Evolutionary conservation across 2,797 vertebrate genomes (phyloP).

Genomic region (Gymnoscopelus braueri): DNA sequence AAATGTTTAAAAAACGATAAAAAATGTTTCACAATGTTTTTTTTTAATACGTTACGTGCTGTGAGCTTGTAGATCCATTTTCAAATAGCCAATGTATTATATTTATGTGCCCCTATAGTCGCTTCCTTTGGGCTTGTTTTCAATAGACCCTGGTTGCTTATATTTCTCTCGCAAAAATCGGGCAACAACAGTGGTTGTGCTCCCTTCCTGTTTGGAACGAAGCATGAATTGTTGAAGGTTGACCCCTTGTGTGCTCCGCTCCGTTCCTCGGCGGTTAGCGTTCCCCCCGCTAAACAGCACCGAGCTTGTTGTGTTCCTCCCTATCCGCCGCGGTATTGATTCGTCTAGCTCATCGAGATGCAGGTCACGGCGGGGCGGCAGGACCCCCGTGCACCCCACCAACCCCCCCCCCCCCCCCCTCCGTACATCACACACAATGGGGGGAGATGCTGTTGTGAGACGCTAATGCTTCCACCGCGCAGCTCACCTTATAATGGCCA

Average conservation of each 20-base stretch:
- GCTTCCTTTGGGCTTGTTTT: too few species aligned
- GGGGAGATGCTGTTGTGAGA: conserved; percentile 36
- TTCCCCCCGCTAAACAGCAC: too few species aligned
- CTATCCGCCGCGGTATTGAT: conserved; percentile 69
- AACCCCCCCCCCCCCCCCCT: background rate
- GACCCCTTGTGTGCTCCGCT: too few species aligned
- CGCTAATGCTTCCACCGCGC: conserved; percentile 57
- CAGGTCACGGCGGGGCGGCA: conserved; percentile 67
- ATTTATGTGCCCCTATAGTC: too few species aligned
- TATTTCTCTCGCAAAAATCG: background rate
- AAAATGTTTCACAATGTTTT: too few species aligned
- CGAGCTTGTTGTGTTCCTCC: conserved; percentile 4
- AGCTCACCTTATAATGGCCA: conserved; percentile 64
- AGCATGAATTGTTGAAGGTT: too few species aligned
- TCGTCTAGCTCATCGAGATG: conserved; percentile 74
- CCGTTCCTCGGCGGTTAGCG: too few species aligned
- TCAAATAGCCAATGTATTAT: too few species aligned
- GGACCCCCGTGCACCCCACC: conserved; percentile 52
- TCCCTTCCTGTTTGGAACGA: conserved; percentile 35
- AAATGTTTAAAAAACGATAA: too few species aligned
- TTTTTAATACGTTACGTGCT: too few species aligned
- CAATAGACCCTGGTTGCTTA: too few species aligned
- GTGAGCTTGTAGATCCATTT: too few species aligned
- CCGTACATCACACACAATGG: conserved; percentile 68
- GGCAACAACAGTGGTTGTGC: conserved; percentile 42